Percentiles rank a stretch among this genome's conserved stretches.
Conservation (phyloP, 2,113 vertebrate species). For the Tiliqua scincoides region DNA sequence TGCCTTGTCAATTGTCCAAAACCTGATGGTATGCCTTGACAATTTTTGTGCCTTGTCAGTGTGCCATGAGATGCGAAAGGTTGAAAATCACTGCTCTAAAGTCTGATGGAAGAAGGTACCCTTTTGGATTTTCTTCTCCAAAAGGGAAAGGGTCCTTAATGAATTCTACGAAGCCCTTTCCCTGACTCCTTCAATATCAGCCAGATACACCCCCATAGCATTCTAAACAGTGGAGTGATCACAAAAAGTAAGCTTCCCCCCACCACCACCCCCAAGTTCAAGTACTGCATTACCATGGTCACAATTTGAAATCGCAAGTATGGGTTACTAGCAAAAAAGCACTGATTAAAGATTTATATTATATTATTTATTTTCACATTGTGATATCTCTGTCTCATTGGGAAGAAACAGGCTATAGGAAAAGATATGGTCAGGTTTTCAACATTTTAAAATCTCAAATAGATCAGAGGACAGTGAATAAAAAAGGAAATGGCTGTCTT, state of each 20-base stretch:
- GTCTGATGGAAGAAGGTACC: no score
- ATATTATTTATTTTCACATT: background rate
- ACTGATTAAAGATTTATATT: background rate
- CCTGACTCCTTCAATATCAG: no score
- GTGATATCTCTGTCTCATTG: constrained; percentile 6
- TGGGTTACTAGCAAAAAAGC: background rate
- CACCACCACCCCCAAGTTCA: background rate
- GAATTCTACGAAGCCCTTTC: no score
- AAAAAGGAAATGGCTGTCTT: constrained; percentile 72
- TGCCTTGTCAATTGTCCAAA: no score
- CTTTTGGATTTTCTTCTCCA: no score
- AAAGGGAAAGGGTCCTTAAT: no score
- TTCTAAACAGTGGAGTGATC: no score
- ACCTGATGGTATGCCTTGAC: no score
- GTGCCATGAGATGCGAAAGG: no score
- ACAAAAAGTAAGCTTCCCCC: background rate
- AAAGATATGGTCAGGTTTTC: constrained; percentile 45
- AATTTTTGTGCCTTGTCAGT: no score
- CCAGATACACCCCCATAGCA: no score
- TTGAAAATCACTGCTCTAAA: no score
- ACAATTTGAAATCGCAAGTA: fast-evolving
- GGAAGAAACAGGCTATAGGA: constrained; percentile 47
- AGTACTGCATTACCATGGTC: background rate
- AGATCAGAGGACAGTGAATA: constrained; percentile 67
- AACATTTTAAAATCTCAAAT: constrained; percentile 66